phyloP scores from a whole-genome alignment of 2,888 invertebrate genomes.

The Sesia apiformis region DNA sequence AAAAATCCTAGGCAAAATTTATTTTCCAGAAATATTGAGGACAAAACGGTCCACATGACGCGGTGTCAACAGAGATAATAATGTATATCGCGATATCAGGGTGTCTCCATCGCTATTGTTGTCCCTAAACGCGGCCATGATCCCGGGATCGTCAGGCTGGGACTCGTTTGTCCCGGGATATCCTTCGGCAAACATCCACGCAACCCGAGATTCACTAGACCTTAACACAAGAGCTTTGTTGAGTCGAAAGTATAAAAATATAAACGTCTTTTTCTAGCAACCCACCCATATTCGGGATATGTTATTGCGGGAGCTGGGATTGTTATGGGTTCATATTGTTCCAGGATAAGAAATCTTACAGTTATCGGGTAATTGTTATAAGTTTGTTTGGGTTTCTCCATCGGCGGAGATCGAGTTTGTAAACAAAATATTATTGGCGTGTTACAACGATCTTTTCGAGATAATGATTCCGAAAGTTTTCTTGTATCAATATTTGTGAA shows the following conservation, averaged over 20 bases:
- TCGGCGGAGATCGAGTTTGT: no score
- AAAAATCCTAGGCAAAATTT: no score
- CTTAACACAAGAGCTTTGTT: slow-evolving; percentile 61
- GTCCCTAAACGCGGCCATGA: slow-evolving; percentile 54
- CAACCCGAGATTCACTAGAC: slow-evolving; percentile 65
- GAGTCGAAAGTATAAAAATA: slow-evolving; percentile 49
- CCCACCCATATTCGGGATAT: slow-evolving; percentile 15
- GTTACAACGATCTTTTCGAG: no score
- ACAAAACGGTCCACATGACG: slow-evolving; percentile 32
- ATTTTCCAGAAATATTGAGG: no score
- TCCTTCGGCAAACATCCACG: slow-evolving; percentile 67
- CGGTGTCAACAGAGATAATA: slow-evolving; percentile 67
- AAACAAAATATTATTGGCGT: no score
- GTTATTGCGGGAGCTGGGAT: slow-evolving; percentile 17
- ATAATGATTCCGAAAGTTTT: no score
- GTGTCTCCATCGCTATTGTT: slow-evolving; percentile 58
- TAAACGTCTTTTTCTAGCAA: slow-evolving; percentile 40
- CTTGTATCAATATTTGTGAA: no score
- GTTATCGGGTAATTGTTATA: no score
- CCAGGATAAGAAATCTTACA: no score
- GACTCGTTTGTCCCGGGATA: slow-evolving; percentile 67
- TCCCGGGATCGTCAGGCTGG: slow-evolving; percentile 50
- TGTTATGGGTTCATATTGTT: slow-evolving; percentile 33
- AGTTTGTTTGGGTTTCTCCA: no score
- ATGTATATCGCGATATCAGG: slow-evolving; percentile 56